Conservation (phyloP, 2,113 vertebrate species). For the Mormyrus lacerda region DNA sequence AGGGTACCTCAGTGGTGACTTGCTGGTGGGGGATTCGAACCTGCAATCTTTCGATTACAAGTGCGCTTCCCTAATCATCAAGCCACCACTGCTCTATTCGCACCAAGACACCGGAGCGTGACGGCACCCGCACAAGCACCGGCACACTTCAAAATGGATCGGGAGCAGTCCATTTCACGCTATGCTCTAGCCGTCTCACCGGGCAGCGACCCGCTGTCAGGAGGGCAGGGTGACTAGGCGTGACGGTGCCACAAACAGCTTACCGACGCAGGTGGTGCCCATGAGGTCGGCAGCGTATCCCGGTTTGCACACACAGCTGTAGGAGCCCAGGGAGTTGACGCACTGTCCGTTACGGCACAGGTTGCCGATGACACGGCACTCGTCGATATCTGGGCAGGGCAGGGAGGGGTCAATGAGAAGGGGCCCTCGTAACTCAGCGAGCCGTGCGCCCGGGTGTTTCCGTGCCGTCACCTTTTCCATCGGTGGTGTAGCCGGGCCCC, state of each 20-base stretch:
- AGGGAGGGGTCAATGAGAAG: neutral
- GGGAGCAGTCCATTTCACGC: neutral
- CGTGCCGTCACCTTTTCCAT: conserved; percentile 70
- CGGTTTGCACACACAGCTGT: conserved; percentile 74
- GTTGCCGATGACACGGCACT: conserved; percentile 88
- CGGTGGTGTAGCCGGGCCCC: conserved; percentile 83
- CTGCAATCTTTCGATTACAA: too few species aligned
- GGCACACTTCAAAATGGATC: neutral
- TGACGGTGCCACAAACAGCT: conserved; percentile 28
- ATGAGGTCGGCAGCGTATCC: conserved; percentile 86
- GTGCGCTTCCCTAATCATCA: too few species aligned
- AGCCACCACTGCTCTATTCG: too few species aligned
- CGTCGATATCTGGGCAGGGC: conserved; percentile 77
- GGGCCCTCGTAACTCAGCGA: neutral
- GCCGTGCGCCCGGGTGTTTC: neutral
- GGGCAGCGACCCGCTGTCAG: neutral
- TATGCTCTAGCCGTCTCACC: neutral
- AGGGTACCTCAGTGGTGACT: too few species aligned
- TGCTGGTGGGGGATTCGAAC: too few species aligned
- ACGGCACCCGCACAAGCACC: neutral
- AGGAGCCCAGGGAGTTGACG: conserved; percentile 78
- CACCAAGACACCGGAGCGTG: neutral
- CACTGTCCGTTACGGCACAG: conserved; percentile 87
- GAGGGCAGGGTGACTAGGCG: neutral
- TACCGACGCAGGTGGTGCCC: conserved; percentile 79